Conservation (phyloP, 2,113 vertebrate genomes). For the Willisornis vidua region DNA sequence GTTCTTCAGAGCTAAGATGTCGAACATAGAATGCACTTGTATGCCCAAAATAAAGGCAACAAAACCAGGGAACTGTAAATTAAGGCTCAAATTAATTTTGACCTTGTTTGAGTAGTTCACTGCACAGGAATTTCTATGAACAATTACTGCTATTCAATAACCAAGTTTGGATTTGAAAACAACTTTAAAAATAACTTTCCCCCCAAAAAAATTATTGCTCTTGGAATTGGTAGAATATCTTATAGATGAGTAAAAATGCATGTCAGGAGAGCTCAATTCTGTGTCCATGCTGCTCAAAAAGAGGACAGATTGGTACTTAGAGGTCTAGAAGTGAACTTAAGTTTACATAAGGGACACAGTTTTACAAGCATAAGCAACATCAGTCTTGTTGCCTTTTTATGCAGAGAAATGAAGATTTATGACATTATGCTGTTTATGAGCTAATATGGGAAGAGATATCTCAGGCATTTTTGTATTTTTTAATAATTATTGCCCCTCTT, state of each 20-base stretch:
- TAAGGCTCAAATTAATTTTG: not conserved
- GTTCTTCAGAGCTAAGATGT: slow-evolving; percentile 10
- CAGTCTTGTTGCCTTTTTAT: not conserved
- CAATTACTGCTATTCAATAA: not conserved
- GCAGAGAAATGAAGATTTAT: not conserved
- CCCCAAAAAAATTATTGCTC: not conserved
- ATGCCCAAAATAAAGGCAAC: not conserved
- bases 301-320: not conserved
- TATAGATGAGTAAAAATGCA: not conserved
- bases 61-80: not conserved
- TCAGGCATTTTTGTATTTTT: not conserved
- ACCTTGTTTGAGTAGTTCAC: not conserved
- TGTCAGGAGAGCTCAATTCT: not conserved
- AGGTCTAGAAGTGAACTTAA: not conserved
- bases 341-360: not conserved
- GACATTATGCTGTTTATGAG: not conserved
- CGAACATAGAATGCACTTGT: slow-evolving; percentile 33
- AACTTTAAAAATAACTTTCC: not conserved
- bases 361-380: not conserved
- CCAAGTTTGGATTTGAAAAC: not conserved
- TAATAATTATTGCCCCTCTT: not conserved
- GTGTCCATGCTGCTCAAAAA: not conserved
- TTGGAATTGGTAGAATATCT: not conserved
- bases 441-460: not conserved
- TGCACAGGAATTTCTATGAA: not conserved